Evolutionary conservation across 2,113 vertebrate genomes (phyloP).

Genomic region (Hippopotamus amphibius): DNA sequence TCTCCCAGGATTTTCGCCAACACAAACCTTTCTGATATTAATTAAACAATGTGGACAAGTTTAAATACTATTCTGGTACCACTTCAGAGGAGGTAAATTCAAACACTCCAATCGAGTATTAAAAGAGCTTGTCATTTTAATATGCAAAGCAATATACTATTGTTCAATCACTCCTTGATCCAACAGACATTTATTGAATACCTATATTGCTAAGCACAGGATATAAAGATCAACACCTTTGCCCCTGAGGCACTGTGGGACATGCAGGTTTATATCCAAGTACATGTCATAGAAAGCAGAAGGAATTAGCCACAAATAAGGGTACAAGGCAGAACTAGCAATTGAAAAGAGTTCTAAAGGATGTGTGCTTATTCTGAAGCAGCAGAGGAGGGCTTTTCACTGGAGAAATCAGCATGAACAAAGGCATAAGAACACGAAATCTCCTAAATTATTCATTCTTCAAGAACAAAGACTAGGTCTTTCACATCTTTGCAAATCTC

Average conservation of each 20-base stretch:
- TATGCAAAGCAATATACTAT: constrained; percentile 33
- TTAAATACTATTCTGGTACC: constrained; percentile 12
- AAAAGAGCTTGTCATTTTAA: constrained; percentile 27
- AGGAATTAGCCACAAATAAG: background rate
- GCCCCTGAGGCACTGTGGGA: background rate
- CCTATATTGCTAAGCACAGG: background rate
- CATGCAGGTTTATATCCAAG: background rate
- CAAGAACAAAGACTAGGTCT: background rate
- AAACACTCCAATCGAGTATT: background rate
- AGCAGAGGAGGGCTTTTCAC: background rate
- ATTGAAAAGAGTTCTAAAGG: background rate
- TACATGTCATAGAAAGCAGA: background rate
- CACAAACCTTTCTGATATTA: constrained; percentile 58
- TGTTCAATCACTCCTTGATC: background rate
- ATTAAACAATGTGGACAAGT: constrained; percentile 31
- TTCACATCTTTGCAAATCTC: background rate
- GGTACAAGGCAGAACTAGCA: background rate
- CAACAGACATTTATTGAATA: background rate
- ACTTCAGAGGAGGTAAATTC: constrained; percentile 56
- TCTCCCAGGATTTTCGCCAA: constrained; percentile 43
- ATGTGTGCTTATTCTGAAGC: background rate
- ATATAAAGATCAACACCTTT: background rate
- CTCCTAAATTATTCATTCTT: background rate
- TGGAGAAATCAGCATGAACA: background rate
- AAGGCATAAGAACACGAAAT: background rate